Percentiles rank a stretch among this genome's conserved stretches.
Conservation (phyloP, 2,888 invertebrate species). For the Rhagonycha lutea region DNA sequence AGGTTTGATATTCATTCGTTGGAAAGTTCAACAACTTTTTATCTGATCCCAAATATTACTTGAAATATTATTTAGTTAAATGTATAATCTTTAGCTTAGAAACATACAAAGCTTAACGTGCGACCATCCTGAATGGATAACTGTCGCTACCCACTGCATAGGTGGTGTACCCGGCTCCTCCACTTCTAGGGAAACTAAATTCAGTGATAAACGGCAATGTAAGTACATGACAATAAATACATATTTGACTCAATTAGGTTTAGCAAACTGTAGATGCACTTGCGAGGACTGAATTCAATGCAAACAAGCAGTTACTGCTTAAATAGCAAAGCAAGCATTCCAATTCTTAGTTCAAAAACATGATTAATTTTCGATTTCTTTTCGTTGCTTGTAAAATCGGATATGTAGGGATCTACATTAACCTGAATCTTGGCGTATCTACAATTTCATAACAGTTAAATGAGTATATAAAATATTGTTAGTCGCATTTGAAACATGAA, state of each 20-base stretch:
- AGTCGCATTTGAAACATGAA: too few species aligned
- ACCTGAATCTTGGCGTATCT: too few species aligned
- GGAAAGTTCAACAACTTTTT: background rate
- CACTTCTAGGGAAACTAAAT: background rate
- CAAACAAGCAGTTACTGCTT: background rate
- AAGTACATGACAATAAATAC: background rate
- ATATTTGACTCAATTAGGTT: background rate
- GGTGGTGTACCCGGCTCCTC: background rate
- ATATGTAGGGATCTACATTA: too few species aligned
- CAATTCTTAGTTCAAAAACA: background rate
- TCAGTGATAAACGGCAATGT: background rate
- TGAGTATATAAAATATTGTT: too few species aligned
- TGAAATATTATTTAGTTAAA: background rate
- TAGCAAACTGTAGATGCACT: background rate
- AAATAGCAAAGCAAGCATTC: background rate
- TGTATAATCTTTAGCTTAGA: background rate
- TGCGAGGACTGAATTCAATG: background rate
- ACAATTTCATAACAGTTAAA: too few species aligned
- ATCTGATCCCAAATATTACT: background rate
- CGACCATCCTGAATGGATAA: background rate
- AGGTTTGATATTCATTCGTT: slow-evolving; percentile 1
- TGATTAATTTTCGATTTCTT: background rate
- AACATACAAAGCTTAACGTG: background rate
- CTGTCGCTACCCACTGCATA: background rate
- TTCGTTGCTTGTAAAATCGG: background rate